phyloP scores from a whole-genome alignment of 2,888 invertebrate species.

The Mantis religiosa region DNA sequence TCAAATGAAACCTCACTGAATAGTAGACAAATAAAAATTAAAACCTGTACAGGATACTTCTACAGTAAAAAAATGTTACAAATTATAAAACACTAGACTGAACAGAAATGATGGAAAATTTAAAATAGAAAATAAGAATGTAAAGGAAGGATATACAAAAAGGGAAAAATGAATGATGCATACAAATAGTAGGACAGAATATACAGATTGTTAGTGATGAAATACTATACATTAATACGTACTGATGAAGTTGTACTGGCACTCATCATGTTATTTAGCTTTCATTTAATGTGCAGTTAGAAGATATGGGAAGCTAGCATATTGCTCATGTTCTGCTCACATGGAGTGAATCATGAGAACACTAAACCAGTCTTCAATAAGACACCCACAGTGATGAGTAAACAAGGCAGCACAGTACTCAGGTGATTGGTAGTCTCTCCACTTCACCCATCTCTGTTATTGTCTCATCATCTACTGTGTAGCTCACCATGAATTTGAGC shows the following conservation, averaged over 20 bases:
- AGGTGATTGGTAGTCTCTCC: conserved; percentile 50
- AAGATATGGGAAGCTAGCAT: not conserved
- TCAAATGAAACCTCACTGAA: no score
- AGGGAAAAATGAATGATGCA: no score
- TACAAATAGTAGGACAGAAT: no score
- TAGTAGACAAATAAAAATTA: no score
- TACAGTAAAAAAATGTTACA: no score
- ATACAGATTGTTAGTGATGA: no score
- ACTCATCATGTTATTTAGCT: not conserved
- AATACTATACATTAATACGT: not conserved
- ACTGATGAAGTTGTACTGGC: not conserved
- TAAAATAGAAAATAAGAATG: no score
- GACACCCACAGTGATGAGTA: not conserved
- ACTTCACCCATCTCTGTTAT: conserved; percentile 76
- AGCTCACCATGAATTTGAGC: conserved; percentile 72
- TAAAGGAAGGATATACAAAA: no score
- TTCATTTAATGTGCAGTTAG: not conserved
- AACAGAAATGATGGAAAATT: no score
- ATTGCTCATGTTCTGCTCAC: not conserved
- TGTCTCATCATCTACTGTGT: conserved; percentile 70
- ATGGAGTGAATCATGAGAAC: not conserved
- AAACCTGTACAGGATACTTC: no score
- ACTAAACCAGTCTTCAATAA: not conserved
- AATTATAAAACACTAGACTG: no score
- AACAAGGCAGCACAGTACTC: not conserved